Base-by-base conservation (phyloP, 1,140 invertebrate species). In the Gryllus bimaculatus region DNA sequence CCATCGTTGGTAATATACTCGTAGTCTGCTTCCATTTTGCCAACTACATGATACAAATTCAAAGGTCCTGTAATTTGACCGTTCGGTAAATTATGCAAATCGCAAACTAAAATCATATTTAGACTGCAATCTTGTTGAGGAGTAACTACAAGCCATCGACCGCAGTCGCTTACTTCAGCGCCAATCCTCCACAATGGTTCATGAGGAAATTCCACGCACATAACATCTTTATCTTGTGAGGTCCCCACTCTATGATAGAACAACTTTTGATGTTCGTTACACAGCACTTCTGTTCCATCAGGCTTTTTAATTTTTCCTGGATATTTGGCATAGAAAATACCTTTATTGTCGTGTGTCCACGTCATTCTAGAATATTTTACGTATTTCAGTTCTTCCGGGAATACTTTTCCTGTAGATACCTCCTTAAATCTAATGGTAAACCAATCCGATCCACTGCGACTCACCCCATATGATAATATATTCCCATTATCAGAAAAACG, bases 301-400 rank as follows among this genome's bases (percentile, higher is more conserved):
- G 92, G 88, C 84, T 90, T 92, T 76, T 93, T 94, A 80, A 91
- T 88, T 84, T 95, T 92, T 54, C 95, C 91, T 20, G 95, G 93
- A 87, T 93, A 95, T 48, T 88, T 87, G 81, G 94, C 94, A 88
- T 99, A 99, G 87, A 99, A 99, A 79, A 99, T 89, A 78, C 97
- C 98, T 83, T 92, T 91, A 85, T 98, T 93, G 85, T 99, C 97
- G 83, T 96, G 95, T 54, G 96, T 97, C 97, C 98, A 99, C 0
- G 94, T 89, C 84, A 99, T 90, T 12, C 90, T 88, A 0, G 95
- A 94, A 86, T 96, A 99, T 86, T 98, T 99, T 0, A 98, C 93
- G 84, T 96, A 94, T 82, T 96, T 91, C 80, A 99, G 87, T 10
- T 92, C 87, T 87, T 99, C 98, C 7, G 92, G 89, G 81, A 96